These are phyloP conservation scores for Agapornis canus DNA, from an alignment of 2,797 vertebrate genomes.

Conservation along the genomic window DNA sequence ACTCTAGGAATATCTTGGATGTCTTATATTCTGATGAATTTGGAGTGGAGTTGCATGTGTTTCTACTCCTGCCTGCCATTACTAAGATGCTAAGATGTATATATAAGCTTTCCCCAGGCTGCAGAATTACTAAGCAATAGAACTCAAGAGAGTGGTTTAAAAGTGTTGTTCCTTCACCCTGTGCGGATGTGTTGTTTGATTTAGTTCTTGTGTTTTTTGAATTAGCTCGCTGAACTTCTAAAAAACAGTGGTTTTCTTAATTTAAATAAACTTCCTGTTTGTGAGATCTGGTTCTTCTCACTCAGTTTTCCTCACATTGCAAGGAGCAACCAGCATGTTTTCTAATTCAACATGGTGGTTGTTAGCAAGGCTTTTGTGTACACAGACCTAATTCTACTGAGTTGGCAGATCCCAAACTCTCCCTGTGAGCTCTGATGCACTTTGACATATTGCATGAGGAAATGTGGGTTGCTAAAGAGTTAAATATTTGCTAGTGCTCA, in stretches of 20 bases:
- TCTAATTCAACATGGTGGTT: background rate
- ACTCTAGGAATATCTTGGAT: background rate
- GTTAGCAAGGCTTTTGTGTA: background rate
- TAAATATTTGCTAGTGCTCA: constrained; percentile 70
- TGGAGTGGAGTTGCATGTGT: background rate
- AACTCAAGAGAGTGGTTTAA: background rate
- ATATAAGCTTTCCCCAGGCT: background rate
- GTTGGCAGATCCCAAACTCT: constrained; percentile 14
- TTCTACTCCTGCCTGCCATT: background rate
- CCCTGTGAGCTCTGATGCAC: background rate
- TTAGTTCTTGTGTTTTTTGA: background rate
- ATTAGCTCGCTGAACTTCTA: background rate
- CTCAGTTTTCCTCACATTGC: background rate
- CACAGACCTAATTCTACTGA: constrained; percentile 16
- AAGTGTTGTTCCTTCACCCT: background rate
- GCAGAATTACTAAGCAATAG: background rate
- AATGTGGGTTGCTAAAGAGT: constrained; percentile 46
- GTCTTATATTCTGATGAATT: background rate
- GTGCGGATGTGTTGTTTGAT: background rate
- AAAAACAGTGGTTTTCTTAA: background rate
- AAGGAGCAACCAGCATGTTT: background rate
- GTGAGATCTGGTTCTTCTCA: background rate
- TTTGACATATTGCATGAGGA: constrained; percentile 49
- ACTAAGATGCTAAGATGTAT: background rate
- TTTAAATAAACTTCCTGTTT: constrained; percentile 33